phyloP scores from a whole-genome alignment of 2,113 vertebrate genomes.

The Callipepla squamata region DNA sequence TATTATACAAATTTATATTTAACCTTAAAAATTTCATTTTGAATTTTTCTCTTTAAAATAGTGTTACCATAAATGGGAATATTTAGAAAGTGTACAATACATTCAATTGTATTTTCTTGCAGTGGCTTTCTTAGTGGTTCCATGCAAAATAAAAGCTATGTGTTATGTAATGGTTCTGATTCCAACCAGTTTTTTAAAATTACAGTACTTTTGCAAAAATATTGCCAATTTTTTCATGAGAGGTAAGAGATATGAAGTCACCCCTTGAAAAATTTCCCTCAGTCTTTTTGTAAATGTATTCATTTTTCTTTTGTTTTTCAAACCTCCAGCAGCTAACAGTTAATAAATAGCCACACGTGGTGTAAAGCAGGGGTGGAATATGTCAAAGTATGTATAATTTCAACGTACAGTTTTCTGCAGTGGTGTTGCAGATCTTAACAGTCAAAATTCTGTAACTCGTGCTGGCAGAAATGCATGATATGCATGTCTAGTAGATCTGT shows the following conservation, averaged over 20 bases:
- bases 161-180: constrained; percentile 38
- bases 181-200: constrained; percentile 19
- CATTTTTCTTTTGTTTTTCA: neutral
- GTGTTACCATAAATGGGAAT: neutral
- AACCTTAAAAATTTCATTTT: neutral
- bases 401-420: neutral
- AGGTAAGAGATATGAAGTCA: neutral
- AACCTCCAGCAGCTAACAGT: neutral
- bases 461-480: fast-evolving
- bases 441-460: fast-evolving
- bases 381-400: neutral
- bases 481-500: neutral
- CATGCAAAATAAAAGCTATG: neutral
- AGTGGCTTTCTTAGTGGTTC: neutral
- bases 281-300: neutral
- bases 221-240: neutral
- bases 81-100: neutral
- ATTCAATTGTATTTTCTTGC: constrained; percentile 37
- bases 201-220: neutral
- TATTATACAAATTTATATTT: neutral
- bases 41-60: neutral
- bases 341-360: neutral
- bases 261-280: neutral
- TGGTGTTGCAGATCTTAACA: fast-evolving
- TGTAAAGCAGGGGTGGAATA: too few relatives aligned